phyloP scores from a whole-genome alignment of 2,888 invertebrate species.

The Limnephilus rhombicus region DNA sequence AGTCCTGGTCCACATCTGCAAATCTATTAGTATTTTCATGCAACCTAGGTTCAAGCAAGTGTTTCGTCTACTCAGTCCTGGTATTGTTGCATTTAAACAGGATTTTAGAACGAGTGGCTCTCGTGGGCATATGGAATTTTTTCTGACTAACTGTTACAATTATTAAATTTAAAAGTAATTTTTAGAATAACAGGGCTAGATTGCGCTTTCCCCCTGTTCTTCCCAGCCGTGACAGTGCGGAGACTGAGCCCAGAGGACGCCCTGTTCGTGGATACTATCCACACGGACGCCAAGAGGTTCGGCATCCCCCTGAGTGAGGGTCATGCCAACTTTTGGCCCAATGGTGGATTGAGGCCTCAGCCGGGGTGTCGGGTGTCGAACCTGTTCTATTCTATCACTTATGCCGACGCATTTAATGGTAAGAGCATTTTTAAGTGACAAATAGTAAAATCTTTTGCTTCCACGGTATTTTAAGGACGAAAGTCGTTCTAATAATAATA shows the following conservation, averaged over 20 bases:
- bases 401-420: background rate
- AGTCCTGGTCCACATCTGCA: too few species aligned
- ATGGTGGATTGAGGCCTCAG: slow-evolving; percentile 74
- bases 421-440: background rate
- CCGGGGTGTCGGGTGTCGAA: slow-evolving; percentile 72
- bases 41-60: too few species aligned
- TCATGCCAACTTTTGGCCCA: slow-evolving; percentile 76
- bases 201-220: slow-evolving; percentile 75
- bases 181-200: slow-evolving; percentile 73
- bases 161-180: background rate
- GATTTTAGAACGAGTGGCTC: too few species aligned
- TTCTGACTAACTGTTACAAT: too few species aligned
- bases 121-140: too few species aligned
- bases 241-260: slow-evolving; percentile 71
- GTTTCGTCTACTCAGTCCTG: too few species aligned
- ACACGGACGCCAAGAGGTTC: slow-evolving; percentile 74
- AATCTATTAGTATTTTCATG: too few species aligned
- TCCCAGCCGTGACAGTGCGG: slow-evolving; percentile 69
- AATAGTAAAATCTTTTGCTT: too few species aligned
- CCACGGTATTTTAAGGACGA: too few species aligned
- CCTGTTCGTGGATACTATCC: slow-evolving; percentile 75
- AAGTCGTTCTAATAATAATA: too few species aligned
- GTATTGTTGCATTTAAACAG: too few species aligned
- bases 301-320: slow-evolving; percentile 71
- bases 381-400: background rate